Evolutionary conservation across 2,113 vertebrate species (phyloP).

Genomic region (Pygoscelis antarcticus): DNA sequence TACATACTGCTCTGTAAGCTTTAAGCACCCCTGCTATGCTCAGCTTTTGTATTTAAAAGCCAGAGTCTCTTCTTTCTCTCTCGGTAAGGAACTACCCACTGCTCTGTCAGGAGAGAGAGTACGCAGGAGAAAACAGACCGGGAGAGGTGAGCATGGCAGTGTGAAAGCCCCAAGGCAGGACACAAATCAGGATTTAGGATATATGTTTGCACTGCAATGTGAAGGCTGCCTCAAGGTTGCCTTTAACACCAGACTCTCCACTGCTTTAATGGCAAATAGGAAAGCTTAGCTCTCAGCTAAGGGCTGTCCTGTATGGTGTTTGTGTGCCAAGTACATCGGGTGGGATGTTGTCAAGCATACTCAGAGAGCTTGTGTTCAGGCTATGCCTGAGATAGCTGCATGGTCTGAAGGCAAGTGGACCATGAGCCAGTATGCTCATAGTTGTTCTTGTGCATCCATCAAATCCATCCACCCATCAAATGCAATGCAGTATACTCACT

Average conservation of each 20-base stretch:
- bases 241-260: not conserved
- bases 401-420: not conserved
- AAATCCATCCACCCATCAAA: not conserved
- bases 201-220: not conserved
- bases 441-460: not conserved
- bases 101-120: not conserved
- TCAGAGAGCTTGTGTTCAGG: not conserved
- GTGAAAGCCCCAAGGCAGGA: not conserved
- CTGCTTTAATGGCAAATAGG: not conserved
- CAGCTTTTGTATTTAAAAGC: not conserved
- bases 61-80: not conserved
- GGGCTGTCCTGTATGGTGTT: not conserved
- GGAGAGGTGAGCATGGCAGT: not conserved
- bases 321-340: not conserved
- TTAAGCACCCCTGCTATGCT: not conserved
- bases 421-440: not conserved
- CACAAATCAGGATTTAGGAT: not conserved
- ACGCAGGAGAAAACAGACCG: not conserved
- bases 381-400: rapidly evolving
- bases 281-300: not conserved
- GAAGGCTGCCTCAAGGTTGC: not conserved
- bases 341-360: not conserved
- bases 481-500: not conserved
- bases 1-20: not conserved
- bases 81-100: rapidly evolving